Conservation (phyloP, 2,113 vertebrate genomes). For the Sula dactylatra region DNA sequence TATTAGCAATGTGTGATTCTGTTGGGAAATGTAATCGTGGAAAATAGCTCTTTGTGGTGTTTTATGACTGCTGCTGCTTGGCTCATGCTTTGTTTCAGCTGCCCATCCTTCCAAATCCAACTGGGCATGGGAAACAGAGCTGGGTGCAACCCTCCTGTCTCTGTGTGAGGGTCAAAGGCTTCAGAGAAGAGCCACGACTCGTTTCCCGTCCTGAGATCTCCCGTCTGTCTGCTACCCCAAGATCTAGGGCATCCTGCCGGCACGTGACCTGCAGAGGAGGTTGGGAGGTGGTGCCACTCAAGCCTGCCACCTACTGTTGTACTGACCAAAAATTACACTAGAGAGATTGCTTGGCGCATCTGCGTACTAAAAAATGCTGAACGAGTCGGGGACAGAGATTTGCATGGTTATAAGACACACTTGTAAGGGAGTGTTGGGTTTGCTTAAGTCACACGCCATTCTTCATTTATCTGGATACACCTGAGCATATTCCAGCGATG, state of each 20-base stretch:
- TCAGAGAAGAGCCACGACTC: not conserved
- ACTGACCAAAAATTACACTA: not conserved
- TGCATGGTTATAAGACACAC: not conserved
- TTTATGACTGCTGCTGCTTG: not conserved
- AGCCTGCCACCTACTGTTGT: not conserved
- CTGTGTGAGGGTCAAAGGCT: not conserved
- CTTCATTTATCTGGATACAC: not conserved
- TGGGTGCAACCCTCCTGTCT: not conserved
- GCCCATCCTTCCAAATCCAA: not conserved
- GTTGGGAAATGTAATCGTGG: not conserved
- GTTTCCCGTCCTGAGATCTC: not conserved
- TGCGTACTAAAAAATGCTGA: not conserved
- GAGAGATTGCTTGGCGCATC: not conserved
- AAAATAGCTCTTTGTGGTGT: not conserved
- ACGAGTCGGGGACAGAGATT: not conserved
- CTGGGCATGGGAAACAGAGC: not conserved
- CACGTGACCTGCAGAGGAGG: accelerated
- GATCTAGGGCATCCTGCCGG: not conserved
- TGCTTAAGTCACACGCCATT: not conserved
- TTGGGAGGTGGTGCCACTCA: not conserved
- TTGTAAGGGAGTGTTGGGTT: not conserved
- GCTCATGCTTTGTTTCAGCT: not conserved
- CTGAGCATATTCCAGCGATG: not conserved
- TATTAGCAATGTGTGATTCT: not conserved
- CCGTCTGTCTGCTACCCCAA: accelerated